These are phyloP conservation scores for Pangasius larnaudii DNA, from an alignment of 2,797 vertebrate species.

Conservation along the genomic window DNA sequence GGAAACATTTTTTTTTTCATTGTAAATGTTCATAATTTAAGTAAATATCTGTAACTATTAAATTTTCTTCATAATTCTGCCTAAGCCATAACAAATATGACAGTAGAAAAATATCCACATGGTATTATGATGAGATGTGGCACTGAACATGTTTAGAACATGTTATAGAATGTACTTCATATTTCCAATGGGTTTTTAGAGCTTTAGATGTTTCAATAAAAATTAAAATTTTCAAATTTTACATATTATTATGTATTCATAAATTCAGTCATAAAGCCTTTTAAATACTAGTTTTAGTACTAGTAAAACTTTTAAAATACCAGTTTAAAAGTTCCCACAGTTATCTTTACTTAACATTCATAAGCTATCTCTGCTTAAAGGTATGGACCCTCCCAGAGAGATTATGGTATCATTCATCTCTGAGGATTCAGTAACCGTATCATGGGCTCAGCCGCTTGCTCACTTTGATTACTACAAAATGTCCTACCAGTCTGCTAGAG, in stretches of 20 bases:
- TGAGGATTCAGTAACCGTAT: slow-evolving; percentile 83
- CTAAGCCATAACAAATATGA: background rate
- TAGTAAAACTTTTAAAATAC: background rate
- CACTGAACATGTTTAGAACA: background rate
- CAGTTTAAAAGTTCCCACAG: background rate
- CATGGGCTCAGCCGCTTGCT: slow-evolving; percentile 87
- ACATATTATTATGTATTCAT: background rate
- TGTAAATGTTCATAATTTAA: background rate
- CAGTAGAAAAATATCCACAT: background rate
- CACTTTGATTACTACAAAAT: slow-evolving; percentile 92
- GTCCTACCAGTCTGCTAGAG: slow-evolving; percentile 86
- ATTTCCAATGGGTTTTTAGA: background rate
- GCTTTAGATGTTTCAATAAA: background rate
- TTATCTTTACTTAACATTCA: background rate
- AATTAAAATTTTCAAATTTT: background rate
- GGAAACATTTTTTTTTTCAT: background rate
- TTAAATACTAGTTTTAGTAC: background rate
- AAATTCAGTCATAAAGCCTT: background rate
- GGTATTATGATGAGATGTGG: background rate
- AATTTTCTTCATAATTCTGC: background rate
- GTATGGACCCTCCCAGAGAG: slow-evolving; percentile 89
- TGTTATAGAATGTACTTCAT: background rate
- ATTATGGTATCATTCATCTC: slow-evolving; percentile 85
- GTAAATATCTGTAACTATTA: background rate
- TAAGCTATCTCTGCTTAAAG: slow-evolving; percentile 64